Percentiles rank a stretch among this genome's conserved stretches.
Evolutionary conservation across 2,888 invertebrate genomes (phyloP).

Genomic region (Bellardia bayeri): DNA sequence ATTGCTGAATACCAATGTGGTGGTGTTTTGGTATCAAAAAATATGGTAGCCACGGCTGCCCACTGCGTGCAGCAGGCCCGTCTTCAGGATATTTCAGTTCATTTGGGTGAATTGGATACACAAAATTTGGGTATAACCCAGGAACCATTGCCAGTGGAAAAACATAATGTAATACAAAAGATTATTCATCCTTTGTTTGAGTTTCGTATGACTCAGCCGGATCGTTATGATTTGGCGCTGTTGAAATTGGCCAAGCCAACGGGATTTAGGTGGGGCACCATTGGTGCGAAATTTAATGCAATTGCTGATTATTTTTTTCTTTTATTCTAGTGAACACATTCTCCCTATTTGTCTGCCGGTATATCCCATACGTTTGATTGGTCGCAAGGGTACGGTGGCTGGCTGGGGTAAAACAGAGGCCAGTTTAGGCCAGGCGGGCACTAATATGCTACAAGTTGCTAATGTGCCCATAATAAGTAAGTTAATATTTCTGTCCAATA

Average conservation of each 20-base stretch:
- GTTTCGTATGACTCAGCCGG: constrained; percentile 92
- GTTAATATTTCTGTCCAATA: no score
- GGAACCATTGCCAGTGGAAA: constrained; percentile 88
- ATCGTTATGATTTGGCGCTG: constrained; percentile 91
- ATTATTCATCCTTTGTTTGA: constrained; percentile 92
- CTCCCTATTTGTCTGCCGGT: constrained; percentile 92
- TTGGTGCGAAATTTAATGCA: not conserved
- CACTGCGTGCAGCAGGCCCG: constrained; percentile 92
- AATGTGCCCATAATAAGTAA: constrained; percentile 92
- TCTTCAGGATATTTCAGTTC: constrained; percentile 90
- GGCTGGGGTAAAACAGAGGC: constrained; percentile 94
- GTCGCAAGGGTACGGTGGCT: constrained; percentile 88
- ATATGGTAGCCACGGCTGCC: constrained; percentile 91
- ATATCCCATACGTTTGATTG: constrained; percentile 84
- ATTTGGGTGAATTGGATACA: constrained; percentile 92
- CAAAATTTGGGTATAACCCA: constrained; percentile 87
- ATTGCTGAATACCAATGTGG: constrained; percentile 93
- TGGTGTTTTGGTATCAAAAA: constrained; percentile 91
- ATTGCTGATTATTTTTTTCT: not conserved
- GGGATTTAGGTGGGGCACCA: constrained; percentile 80
- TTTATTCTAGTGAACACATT: constrained; percentile 86
- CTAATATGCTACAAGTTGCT: constrained; percentile 91
- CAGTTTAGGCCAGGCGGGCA: constrained; percentile 90
- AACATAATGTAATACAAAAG: constrained; percentile 89
- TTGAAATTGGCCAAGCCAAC: constrained; percentile 89